These are phyloP conservation scores for Buphagus erythrorhynchus DNA, from an alignment of 2,797 vertebrate genomes.

Conservation along the genomic window DNA sequence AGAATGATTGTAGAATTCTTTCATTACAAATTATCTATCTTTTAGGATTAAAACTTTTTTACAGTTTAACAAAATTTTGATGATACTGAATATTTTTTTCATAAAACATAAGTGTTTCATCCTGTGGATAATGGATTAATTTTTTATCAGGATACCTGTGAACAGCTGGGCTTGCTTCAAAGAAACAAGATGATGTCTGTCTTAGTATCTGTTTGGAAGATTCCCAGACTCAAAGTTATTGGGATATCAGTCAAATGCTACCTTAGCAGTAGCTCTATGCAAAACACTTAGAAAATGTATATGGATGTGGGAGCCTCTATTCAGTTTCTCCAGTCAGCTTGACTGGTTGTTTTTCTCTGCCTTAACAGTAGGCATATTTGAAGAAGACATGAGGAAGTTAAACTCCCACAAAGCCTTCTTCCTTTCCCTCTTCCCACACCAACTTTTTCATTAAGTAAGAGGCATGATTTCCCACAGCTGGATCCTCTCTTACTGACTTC, in stretches of 20 bases:
- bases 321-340: background rate
- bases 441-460: background rate
- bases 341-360: background rate
- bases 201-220: background rate
- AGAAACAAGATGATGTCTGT: background rate
- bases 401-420: background rate
- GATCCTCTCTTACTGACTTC: background rate
- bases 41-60: background rate
- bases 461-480: background rate
- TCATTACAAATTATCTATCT: rapidly evolving
- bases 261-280: background rate
- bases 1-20: background rate
- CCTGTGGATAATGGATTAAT: background rate
- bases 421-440: background rate
- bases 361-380: background rate
- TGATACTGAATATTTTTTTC: background rate
- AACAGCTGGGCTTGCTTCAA: background rate
- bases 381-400: background rate
- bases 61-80: background rate
- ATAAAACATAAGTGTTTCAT: background rate
- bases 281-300: background rate
- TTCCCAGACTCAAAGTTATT: background rate
- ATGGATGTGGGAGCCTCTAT: background rate
- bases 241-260: background rate
- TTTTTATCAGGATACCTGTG: background rate